Conservation (phyloP, 1,140 invertebrate genomes). For the Doryteuthis pealeii region DNA sequence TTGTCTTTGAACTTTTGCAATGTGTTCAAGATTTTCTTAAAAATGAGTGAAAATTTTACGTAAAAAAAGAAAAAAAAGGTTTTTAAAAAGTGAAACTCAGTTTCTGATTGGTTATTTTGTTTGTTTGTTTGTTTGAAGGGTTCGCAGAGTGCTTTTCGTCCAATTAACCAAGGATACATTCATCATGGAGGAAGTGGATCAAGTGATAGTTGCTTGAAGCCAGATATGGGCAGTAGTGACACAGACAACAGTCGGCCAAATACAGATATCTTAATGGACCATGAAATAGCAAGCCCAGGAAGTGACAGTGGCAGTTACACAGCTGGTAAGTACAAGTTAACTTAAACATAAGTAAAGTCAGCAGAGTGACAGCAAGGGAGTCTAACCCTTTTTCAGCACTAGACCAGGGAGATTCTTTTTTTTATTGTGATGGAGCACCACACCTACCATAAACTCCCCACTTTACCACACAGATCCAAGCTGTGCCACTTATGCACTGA, state of each 20-base stretch:
- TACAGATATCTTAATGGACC: conserved; percentile 40
- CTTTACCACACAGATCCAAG: too few species aligned
- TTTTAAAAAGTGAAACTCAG: too few species aligned
- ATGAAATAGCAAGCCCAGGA: conserved; percentile 50
- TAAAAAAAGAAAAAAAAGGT: too few species aligned
- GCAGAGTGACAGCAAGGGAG: too few species aligned
- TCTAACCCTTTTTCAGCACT: too few species aligned
- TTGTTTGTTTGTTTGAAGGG: not conserved
- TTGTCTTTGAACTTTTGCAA: too few species aligned
- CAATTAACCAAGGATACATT: conserved; percentile 49
- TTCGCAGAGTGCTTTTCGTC: conserved; percentile 40
- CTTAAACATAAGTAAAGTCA: conserved; percentile 11
- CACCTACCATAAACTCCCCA: too few species aligned
- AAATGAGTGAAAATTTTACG: too few species aligned
- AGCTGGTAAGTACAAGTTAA: conserved; percentile 39
- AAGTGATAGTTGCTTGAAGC: conserved; percentile 55
- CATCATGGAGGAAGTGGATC: conserved; percentile 55
- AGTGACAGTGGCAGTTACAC: conserved; percentile 60
- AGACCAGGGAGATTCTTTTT: too few species aligned
- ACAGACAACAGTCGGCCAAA: conserved; percentile 53
- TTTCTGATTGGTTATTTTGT: not conserved
- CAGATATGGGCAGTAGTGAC: conserved; percentile 51
- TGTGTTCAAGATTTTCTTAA: too few species aligned
- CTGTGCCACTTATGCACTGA: too few species aligned
- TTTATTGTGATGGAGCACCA: too few species aligned